These are phyloP conservation scores for Platichthys stellatus DNA, from an alignment of 2,113 vertebrate genomes.

Conservation along the genomic window DNA sequence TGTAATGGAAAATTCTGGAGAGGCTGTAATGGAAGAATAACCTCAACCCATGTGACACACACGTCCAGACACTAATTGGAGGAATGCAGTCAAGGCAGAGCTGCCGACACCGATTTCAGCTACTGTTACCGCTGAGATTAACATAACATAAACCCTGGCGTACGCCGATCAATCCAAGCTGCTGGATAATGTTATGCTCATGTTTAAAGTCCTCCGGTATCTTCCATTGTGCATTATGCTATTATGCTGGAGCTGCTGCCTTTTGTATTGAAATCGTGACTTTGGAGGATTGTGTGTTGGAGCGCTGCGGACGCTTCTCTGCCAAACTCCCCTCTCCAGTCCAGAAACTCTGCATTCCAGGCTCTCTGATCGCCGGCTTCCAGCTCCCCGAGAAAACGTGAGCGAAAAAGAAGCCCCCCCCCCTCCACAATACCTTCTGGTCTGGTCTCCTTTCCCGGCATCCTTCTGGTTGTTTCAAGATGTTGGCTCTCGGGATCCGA, in stretches of 20 bases:
- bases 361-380: conserved; percentile 44
- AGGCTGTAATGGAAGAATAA: conserved; percentile 61
- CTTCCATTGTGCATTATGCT: conserved; percentile 29
- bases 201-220: conserved; percentile 21
- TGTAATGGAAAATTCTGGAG: conserved; percentile 63
- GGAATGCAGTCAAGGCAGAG: conserved; percentile 46
- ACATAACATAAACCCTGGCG: conserved; percentile 35
- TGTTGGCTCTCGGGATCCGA: conserved; percentile 30
- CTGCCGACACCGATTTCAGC: conserved; percentile 48
- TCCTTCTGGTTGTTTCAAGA: conserved; percentile 52
- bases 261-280: conserved; percentile 51
- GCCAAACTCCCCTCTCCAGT: conserved; percentile 52
- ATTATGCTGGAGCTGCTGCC: conserved; percentile 34
- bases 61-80: conserved; percentile 49
- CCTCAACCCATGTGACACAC: conserved; percentile 40
- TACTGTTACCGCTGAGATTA: conserved; percentile 52
- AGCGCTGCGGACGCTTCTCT: conserved; percentile 29
- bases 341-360: conserved; percentile 68
- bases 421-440: not conserved
- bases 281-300: conserved; percentile 62
- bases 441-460: conserved; percentile 56
- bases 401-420: conserved; percentile 34
- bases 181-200: conserved; percentile 11
- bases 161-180: conserved; percentile 28
- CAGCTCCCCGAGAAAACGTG: conserved; percentile 35